Conservation (phyloP, 64 coral and sea anemone genomes). For the Montipora cactus region DNA sequence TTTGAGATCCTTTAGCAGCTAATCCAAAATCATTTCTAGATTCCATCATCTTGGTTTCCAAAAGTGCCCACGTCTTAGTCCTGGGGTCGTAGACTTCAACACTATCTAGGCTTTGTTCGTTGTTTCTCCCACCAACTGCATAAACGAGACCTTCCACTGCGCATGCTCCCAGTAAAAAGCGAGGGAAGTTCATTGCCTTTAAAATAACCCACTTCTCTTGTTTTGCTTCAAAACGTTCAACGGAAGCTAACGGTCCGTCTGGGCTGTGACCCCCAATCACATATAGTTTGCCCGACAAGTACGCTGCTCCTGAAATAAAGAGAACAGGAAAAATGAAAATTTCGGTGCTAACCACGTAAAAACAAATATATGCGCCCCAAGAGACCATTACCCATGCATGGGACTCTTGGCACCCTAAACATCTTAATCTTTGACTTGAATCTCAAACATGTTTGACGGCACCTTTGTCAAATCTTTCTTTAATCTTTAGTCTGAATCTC, state of each 20-base stretch:
- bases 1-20: conserved; percentile 11
- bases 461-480: too few species aligned
- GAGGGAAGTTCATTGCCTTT: conserved; percentile 64
- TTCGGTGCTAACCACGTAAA: too few species aligned
- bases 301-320: conserved; percentile 53
- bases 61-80: conserved; percentile 29
- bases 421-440: too few species aligned
- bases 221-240: conserved; percentile 79
- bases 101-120: conserved; percentile 70
- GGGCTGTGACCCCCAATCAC: conserved; percentile 83
- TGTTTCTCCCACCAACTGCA: conserved; percentile 80
- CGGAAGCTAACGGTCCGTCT: conserved; percentile 70
- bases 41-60: conserved; percentile 22
- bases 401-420: too few species aligned
- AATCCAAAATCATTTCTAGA: conserved; percentile 71
- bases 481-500: too few species aligned
- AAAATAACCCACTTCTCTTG: conserved; percentile 75
- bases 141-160: conserved; percentile 58
- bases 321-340: too few species aligned
- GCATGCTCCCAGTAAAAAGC: conserved; percentile 68
- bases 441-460: too few species aligned
- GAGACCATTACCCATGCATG: too few species aligned
- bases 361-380: too few species aligned
- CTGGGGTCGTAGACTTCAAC: conserved; percentile 66
- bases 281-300: conserved; percentile 71